Evolutionary conservation across 1,140 invertebrate species (phyloP).

Genomic region (Pomacea maculata): DNA sequence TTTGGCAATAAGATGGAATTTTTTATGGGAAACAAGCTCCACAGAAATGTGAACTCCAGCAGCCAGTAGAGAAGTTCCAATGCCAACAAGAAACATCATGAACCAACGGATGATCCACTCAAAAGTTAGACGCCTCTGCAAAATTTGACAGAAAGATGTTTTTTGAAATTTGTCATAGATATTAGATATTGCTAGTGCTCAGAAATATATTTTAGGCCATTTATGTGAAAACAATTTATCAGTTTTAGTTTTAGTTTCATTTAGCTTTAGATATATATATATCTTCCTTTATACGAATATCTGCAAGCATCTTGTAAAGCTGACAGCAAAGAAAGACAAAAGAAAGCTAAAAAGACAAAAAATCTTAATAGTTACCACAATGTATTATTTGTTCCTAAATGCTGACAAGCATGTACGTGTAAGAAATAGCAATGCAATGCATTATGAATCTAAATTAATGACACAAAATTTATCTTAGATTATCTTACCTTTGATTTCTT

Average conservation of each 20-base stretch:
- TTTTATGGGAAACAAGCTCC: conserved; percentile 82
- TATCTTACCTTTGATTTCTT: conserved; percentile 51
- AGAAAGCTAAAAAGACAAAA: neutral
- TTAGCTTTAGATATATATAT: too few relatives aligned
- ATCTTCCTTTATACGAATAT: too few relatives aligned
- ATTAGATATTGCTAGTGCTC: neutral
- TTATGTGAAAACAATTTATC: too few relatives aligned
- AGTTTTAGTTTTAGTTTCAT: too few relatives aligned
- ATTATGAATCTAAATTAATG: neutral
- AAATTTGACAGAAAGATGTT: conserved; percentile 4
- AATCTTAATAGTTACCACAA: neutral
- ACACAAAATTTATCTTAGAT: neutral
- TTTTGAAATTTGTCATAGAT: neutral
- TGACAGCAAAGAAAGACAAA: neutral
- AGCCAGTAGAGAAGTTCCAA: conserved; percentile 90
- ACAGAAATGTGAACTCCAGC: conserved; percentile 90
- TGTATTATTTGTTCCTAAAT: neutral
- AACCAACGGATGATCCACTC: conserved; percentile 78
- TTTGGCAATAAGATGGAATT: conserved; percentile 74
- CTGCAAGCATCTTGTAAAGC: too few relatives aligned
- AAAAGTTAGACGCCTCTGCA: conserved; percentile 47
- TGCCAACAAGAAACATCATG: conserved; percentile 91
- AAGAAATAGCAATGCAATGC: too few relatives aligned
- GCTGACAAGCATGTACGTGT: neutral
- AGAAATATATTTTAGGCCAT: too few relatives aligned